Percentiles rank a stretch among this genome's conserved stretches.
These are phyloP conservation scores for Agrypnia vestita DNA, from an alignment of 1,140 invertebrate species.

Conservation along the genomic window DNA sequence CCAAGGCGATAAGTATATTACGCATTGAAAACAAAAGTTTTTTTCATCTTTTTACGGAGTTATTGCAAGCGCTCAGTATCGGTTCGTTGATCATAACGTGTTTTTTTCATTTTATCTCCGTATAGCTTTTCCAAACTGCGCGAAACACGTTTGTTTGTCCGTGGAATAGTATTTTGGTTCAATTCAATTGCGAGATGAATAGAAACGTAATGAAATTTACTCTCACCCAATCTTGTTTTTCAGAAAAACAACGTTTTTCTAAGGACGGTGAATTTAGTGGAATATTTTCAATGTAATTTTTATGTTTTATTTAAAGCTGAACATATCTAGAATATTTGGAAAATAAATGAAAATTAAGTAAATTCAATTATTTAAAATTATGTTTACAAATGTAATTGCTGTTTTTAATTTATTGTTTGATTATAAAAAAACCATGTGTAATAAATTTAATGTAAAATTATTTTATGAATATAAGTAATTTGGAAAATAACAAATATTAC, in stretches of 20 bases:
- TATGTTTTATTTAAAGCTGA: no score
- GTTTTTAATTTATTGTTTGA: no score
- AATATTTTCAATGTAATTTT: no score
- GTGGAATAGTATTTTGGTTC: conserved; percentile 7
- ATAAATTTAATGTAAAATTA: no score
- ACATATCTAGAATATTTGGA: no score
- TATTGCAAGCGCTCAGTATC: conserved; percentile 7
- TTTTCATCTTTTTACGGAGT: conserved; percentile 17
- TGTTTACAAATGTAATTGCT: no score
- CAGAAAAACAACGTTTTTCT: not conserved
- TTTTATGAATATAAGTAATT: no score
- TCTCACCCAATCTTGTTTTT: conserved; percentile 10
- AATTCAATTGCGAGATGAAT: conserved; percentile 24
- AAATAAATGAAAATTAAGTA: no score
- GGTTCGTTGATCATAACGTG: conserved; percentile 33
- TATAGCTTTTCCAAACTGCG: not conserved
- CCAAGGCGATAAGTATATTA: not conserved
- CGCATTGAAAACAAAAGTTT: conserved; percentile 24
- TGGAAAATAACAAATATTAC: no score
- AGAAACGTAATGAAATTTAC: conserved; percentile 33
- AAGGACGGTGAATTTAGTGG: no score
- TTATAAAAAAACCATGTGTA: no score
- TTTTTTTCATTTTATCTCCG: conserved; percentile 26
- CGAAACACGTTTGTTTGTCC: not conserved
- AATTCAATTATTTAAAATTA: no score